A percentile compares a stretch with the other conserved stretches of the same genome.
phyloP scores from a whole-genome alignment of 2,113 vertebrate species.

The Pygathrix nemaeus region DNA sequence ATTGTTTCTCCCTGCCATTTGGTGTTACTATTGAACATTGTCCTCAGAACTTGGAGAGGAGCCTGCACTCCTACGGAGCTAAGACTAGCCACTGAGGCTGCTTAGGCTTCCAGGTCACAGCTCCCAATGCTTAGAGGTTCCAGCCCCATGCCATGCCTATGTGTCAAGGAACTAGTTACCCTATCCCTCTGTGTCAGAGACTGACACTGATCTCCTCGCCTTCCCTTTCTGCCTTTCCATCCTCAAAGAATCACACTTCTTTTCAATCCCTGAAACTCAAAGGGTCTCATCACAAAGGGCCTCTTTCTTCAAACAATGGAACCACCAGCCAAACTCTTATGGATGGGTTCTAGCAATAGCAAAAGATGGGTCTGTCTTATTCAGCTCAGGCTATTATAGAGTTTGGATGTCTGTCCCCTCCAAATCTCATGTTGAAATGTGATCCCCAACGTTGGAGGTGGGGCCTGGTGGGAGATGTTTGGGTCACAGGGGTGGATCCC shows the following conservation, averaged over 20 bases:
- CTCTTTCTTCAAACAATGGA: not conserved
- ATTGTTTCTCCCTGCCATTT: not conserved
- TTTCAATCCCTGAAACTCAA: not conserved
- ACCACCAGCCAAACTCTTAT: not conserved
- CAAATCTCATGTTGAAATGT: too few species aligned
- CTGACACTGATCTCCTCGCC: not conserved
- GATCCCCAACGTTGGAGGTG: too few species aligned
- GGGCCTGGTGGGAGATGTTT: too few species aligned
- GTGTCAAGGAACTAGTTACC: not conserved
- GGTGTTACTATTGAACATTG: not conserved
- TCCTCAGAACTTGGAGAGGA: not conserved
- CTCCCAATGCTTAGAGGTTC: not conserved
- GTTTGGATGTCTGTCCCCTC: too few species aligned
- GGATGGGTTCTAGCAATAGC: not conserved
- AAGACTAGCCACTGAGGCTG: not conserved
- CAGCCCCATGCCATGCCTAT: not conserved
- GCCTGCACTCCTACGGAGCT: not conserved
- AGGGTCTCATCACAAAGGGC: not conserved
- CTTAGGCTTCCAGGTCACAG: not conserved
- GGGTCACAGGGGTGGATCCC: too few species aligned
- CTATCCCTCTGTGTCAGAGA: not conserved
- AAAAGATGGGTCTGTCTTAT: not conserved
- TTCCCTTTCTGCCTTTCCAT: not conserved
- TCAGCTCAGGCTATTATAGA: not conserved
- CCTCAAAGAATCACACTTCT: not conserved